Conservation (phyloP, 2,113 vertebrate species). For the Gnathonemus longibarbis region DNA sequence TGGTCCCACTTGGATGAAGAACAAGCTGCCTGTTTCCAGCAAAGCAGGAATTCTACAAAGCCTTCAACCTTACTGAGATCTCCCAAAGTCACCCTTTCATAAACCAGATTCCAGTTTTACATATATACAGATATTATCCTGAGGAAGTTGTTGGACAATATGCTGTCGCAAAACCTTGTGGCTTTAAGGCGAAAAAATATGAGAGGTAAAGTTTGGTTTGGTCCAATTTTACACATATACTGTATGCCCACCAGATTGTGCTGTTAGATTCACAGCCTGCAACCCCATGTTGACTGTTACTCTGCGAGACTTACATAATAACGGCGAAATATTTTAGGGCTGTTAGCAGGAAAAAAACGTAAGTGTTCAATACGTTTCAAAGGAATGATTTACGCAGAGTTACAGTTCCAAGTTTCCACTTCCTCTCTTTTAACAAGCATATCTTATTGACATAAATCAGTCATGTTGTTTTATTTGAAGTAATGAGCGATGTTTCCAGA, state of each 20-base stretch:
- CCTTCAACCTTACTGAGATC: neutral
- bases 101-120: neutral
- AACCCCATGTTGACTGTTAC: neutral
- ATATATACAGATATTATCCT: neutral
- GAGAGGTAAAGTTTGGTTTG: neutral
- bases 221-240: neutral
- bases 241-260: no score
- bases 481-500: slow-evolving; percentile 14
- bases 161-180: neutral
- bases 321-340: neutral
- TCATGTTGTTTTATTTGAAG: slow-evolving; percentile 8
- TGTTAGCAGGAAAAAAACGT: neutral
- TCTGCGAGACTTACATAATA: neutral
- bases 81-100: neutral
- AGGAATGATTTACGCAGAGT: neutral
- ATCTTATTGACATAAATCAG: slow-evolving; percentile 10
- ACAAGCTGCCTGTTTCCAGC: neutral
- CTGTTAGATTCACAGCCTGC: neutral
- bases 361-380: neutral
- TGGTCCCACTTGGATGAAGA: neutral
- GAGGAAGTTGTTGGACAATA: neutral
- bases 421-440: neutral
- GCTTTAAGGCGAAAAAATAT: neutral
- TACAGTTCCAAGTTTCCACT: slow-evolving; percentile 9
- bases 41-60: neutral